phyloP scores from a whole-genome alignment of 2,113 vertebrate species.

The Furnarius figulus region DNA sequence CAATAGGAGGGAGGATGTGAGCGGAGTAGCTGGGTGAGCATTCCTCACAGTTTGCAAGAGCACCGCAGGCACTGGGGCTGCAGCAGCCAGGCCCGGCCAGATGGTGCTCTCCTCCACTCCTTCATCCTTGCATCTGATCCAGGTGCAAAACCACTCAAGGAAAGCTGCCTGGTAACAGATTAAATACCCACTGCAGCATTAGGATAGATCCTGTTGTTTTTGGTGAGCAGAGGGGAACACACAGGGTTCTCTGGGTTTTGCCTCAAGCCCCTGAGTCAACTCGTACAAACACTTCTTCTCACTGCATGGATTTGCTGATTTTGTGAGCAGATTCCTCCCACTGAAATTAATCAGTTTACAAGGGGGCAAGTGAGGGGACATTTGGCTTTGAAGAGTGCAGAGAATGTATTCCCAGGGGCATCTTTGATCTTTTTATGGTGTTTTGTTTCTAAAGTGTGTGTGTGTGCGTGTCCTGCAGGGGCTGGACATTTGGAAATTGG shows the following conservation, averaged over 20 bases:
- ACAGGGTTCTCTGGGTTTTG: not conserved
- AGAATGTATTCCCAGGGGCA: slow-evolving; percentile 1
- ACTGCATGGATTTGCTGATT: not conserved
- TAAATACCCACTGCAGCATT: not conserved
- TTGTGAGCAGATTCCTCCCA: not conserved
- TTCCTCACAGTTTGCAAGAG: slow-evolving; percentile 46
- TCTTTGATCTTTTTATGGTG: slow-evolving; percentile 52
- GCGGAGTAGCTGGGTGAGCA: slow-evolving; percentile 33
- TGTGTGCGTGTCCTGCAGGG: not conserved
- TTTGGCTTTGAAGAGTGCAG: slow-evolving; percentile 24
- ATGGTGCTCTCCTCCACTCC: slow-evolving; percentile 14
- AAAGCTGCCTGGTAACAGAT: not conserved
- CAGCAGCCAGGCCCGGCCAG: not conserved
- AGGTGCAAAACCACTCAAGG: not conserved
- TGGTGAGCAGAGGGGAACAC: not conserved
- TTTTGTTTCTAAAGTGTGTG: slow-evolving; percentile 31
- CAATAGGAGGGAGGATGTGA: slow-evolving; percentile 56
- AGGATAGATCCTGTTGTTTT: not conserved
- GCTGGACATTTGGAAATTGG: not conserved
- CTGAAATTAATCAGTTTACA: slow-evolving; percentile 29
- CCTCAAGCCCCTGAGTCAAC: not conserved
- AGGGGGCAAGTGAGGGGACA: slow-evolving; percentile 13
- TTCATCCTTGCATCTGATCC: not conserved
- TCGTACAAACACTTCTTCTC: not conserved
- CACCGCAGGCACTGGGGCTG: slow-evolving; percentile 35